phyloP scores from a whole-genome alignment of 2,888 invertebrate genomes.

The Acheta domesticus region DNA sequence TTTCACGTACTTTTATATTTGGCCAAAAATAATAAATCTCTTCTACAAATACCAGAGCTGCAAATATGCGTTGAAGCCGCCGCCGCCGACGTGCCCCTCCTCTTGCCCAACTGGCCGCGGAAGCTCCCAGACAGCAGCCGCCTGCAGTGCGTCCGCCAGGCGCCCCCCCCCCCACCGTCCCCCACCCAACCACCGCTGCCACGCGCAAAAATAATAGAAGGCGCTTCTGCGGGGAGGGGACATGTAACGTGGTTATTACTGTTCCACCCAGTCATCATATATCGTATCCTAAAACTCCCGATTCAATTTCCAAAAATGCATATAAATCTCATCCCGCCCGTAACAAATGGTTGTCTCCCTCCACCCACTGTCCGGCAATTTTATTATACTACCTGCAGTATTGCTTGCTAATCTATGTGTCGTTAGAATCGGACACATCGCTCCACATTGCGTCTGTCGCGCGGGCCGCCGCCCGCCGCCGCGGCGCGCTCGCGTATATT shows the following conservation, averaged over 20 bases:
- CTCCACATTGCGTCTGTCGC: not conserved
- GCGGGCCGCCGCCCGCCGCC: too few relatives aligned
- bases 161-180: not conserved
- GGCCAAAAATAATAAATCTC: too few relatives aligned
- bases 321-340: not conserved
- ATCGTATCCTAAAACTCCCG: conserved; percentile 18
- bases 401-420: conserved; percentile 18
- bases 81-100: too few relatives aligned
- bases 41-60: too few relatives aligned
- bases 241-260: not conserved
- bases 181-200: not conserved
- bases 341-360: not conserved
- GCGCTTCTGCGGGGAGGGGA: not conserved
- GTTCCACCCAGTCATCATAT: not conserved
- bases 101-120: too few relatives aligned
- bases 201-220: not conserved
- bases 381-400: conserved; percentile 9
- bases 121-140: too few relatives aligned
- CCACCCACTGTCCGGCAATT: not conserved
- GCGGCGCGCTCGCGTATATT: not conserved
- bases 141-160: too few relatives aligned
- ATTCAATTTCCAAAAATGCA: conserved; percentile 18
- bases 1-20: too few relatives aligned
- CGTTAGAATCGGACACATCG: not conserved
- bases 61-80: too few relatives aligned